Base-by-base conservation (phyloP, 2,113 vertebrate species). In the Dryoscopus gambensis region DNA sequence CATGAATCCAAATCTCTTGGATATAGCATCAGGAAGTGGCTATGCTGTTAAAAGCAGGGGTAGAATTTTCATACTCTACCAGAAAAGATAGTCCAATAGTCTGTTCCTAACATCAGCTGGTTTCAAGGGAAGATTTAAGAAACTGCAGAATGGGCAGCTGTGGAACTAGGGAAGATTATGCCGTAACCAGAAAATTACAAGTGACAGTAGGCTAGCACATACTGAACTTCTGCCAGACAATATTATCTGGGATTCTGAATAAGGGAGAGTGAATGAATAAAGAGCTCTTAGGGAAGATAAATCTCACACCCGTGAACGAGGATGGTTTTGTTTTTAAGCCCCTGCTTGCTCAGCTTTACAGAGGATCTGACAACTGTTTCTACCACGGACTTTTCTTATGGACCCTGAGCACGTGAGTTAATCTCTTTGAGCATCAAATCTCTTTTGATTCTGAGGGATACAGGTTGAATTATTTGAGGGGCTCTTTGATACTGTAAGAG, bases 221-320 rank as follows among this genome's bases (percentile, higher is more conserved):
- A 84, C 93, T 93, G 89, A 86, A 77, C 78, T 95, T 89, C 80
- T 95, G 91, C 94, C 95, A 95, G 60, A 89, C 60, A 75, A 46
- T 84, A 95, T 89, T 97, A 94, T 87, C 76, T 94, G 64, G 16
- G 52, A 92, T 68, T 81, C 68, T 87, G 86, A 94, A 93, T 35
- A 78, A 87, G 69, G 35, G 35, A 90, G 65, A 87, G 19, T 35
- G 47, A 92, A 88, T 90, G 77, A 96, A 86, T 77, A 47, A 93
- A 89, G 86, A 89, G 68, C 55, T 93, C 86, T 88, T 81, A 77
- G 30, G 42, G 73, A 93, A 90, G 93, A 93, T 86, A 96, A 95
- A 96, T 95, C 80, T 85, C 9, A 0, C 70, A 92, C 62, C 37
- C 59, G 35, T 71, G 83, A 90, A 60, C 92, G 39, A 90, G 23